Base-by-base conservation (phyloP, 2,888 invertebrate species). In the Caenorhabditis zanzibari region DNA sequence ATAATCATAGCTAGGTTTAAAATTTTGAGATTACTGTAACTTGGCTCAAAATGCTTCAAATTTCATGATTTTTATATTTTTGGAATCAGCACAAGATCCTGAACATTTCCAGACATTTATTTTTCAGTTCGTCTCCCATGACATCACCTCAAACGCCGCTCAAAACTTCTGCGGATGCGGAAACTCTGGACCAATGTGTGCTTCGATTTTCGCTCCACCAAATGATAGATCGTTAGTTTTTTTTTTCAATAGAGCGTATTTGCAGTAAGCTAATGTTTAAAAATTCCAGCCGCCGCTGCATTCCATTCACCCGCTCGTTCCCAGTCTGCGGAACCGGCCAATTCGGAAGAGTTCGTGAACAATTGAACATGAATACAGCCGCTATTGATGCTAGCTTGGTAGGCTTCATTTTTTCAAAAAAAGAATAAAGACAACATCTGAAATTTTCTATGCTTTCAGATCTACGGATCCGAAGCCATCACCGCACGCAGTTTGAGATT, bases 321-420 rank as follows among this genome's bases (percentile, higher is more conserved):
- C 96, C 98, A 0, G 96, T 98, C 72, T 99, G 99, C 93, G 98
- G 98, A 14, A 97, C 97, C 0, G 99, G 98, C 3, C 95, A 95
- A 94, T 97, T 97, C 47, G 88, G 85, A 54, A 94, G 97, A 41
- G 96, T 96, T 1, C 94, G 99, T 61, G 97, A 98, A 93, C 99
- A 99, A 94, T 88, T 94, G 54, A 94, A 94, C 88, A 88, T 89
- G 81, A 92, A 92, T 73, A 98, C 99, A 2, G 96, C 98, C 0
- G 98, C 95, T 92, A 95, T 99, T 82, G 97, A 99, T 93, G 98
- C 86, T 16, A 88, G 88, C 76, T 61, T 77, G 82, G 86, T 85
- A n/a, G 24, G 41, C 63, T 26, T 32, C 9, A 2, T 10, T n/a
- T n/a, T n/a, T n/a, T n/a, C n/a, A n/a, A n/a, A n/a, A n/a, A n/a